Evolutionary conservation across 2,888 invertebrate species (phyloP).

Genomic region (Lottia gigantea): DNA sequence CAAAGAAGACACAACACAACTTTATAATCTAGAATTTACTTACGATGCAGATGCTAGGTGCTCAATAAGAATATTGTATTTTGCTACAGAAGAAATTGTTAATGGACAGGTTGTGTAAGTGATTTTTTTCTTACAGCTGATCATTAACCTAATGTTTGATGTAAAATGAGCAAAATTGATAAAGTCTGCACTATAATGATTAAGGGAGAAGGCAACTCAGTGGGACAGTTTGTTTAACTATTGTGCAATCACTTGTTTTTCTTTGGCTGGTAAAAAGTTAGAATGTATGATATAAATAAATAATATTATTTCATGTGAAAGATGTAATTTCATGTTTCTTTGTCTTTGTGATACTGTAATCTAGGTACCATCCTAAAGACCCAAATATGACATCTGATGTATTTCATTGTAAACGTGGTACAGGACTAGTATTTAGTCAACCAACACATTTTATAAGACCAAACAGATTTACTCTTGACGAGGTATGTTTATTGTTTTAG

Average conservation of each 20-base stretch:
- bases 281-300: no score
- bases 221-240: no score
- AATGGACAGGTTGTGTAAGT: conserved; percentile 86
- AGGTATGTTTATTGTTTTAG: conserved; percentile 54
- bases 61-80: conserved; percentile 94
- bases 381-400: conserved; percentile 80
- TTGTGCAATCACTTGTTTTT: no score
- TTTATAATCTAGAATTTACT: conserved; percentile 95
- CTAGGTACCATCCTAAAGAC: conserved; percentile 70
- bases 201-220: no score
- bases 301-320: no score
- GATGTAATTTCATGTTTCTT: no score
- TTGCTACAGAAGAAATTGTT: conserved; percentile 92
- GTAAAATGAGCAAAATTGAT: no score
- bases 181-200: no score
- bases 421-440: conserved; percentile 94
- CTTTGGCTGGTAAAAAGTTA: no score
- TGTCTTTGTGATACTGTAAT: conserved; percentile 10
- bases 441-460: conserved; percentile 91
- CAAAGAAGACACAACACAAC: conserved; percentile 34
- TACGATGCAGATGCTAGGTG: conserved; percentile 96
- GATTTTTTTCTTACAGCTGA: not conserved
- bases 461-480: conserved; percentile 74
- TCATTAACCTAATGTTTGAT: not conserved
- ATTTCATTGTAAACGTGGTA: conserved; percentile 92